These are phyloP conservation scores for Caenorhabditis sinica DNA, from an alignment of 2,888 invertebrate species.

Conservation along the genomic window DNA sequence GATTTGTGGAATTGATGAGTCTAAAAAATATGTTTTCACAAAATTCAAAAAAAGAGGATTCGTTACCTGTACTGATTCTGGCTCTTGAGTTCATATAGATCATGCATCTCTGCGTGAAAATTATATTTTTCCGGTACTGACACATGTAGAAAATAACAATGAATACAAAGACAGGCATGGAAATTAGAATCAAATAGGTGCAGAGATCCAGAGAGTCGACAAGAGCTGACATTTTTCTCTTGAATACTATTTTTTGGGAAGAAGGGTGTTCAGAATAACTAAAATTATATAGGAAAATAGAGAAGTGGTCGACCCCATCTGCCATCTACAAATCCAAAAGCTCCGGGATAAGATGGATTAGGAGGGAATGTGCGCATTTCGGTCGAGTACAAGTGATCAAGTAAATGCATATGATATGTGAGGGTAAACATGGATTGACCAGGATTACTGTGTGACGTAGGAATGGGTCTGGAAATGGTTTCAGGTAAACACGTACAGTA, in stretches of 20 bases:
- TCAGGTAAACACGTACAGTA: no score
- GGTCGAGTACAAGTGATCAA: no score
- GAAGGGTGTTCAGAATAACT: background rate
- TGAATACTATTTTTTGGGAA: no score
- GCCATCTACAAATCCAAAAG: no score
- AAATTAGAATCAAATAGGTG: background rate
- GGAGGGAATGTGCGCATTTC: no score
- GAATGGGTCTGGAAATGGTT: no score
- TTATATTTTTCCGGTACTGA: background rate
- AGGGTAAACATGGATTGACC: no score
- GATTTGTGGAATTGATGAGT: background rate
- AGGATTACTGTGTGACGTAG: no score
- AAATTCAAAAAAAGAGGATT: background rate
- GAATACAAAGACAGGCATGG: background rate
- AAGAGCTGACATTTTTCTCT: background rate
- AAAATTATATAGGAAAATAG: background rate
- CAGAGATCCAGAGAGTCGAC: background rate
- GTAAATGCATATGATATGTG: no score
- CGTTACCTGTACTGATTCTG: background rate
- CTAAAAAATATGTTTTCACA: background rate
- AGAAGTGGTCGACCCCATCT: no score
- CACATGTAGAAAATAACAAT: background rate
- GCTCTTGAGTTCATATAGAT: background rate
- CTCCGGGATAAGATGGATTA: no score
- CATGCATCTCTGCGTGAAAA: background rate